Evolutionary conservation across 1,140 invertebrate species (phyloP).

Genomic region (Reticulitermes speratus): DNA sequence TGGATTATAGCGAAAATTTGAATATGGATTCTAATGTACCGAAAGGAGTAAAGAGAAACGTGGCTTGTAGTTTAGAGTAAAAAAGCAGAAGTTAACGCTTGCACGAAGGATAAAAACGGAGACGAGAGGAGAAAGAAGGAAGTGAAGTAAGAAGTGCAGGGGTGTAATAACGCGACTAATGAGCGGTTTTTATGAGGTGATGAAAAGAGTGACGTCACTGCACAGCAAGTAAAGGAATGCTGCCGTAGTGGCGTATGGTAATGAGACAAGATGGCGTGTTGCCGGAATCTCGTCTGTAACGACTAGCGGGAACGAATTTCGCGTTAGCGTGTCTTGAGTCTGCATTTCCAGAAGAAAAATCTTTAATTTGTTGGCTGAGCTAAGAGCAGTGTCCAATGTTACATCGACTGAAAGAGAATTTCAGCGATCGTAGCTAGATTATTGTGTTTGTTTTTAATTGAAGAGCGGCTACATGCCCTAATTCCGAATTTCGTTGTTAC

Average conservation of each 20-base stretch:
- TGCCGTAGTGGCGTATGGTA: neutral
- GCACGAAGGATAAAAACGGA: neutral
- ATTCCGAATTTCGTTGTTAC: too few relatives aligned
- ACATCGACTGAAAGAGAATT: too few relatives aligned
- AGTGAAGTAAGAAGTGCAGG: neutral
- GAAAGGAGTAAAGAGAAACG: neutral
- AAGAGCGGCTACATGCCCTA: too few relatives aligned
- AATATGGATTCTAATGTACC: neutral
- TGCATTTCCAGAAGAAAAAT: too few relatives aligned
- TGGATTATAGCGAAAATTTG: neutral
- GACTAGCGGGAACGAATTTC: too few relatives aligned
- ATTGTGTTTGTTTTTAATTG: too few relatives aligned
- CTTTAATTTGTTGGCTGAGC: too few relatives aligned
- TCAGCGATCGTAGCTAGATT: too few relatives aligned
- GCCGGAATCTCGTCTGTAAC: neutral
- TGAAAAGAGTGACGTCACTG: slow-evolving; percentile 28
- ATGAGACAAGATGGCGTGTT: slow-evolving; percentile 8
- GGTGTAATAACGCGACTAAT: slow-evolving; percentile 27
- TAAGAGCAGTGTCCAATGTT: too few relatives aligned
- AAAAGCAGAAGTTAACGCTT: slow-evolving; percentile 13
- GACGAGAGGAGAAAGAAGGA: slow-evolving; percentile 4
- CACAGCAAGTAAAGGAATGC: neutral
- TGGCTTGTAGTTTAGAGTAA: neutral
- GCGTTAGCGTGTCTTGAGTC: too few relatives aligned
- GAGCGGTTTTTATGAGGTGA: slow-evolving; percentile 26